A percentile compares a stretch with the other conserved stretches of the same genome.
phyloP scores from a whole-genome alignment of 2,888 invertebrate genomes.

The Tineola bisselliella region DNA sequence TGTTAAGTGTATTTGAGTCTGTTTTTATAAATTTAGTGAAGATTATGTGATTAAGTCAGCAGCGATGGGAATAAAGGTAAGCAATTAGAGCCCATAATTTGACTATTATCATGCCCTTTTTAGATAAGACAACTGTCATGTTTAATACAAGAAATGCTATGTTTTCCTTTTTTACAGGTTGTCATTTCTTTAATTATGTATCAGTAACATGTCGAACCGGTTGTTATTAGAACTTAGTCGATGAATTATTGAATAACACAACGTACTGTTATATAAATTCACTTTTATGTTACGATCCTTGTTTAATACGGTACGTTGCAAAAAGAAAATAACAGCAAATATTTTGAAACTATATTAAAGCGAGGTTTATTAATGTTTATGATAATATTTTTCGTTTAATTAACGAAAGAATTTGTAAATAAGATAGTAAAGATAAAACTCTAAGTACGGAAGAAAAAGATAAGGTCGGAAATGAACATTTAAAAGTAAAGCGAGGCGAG shows the following conservation, averaged over 20 bases:
- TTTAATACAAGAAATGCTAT: constrained; percentile 9
- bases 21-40: neutral
- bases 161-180: constrained; percentile 6
- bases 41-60: neutral
- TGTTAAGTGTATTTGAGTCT: neutral
- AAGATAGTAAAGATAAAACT: neutral
- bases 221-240: neutral
- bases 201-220: constrained; percentile 6
- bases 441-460: constrained; percentile 9
- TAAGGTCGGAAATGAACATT: constrained; percentile 11
- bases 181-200: constrained; percentile 9
- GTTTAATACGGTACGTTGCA: neutral
- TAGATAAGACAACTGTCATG: constrained; percentile 7
- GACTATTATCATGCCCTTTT: neutral
- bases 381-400: neutral
- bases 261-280: neutral
- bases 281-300: neutral
- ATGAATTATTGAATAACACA: neutral
- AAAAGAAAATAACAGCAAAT: neutral
- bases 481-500: constrained; percentile 4
- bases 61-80: neutral
- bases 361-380: neutral
- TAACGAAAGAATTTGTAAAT: neutral
- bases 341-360: neutral
- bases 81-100: neutral